These are phyloP conservation scores for Artemisiospiza belli DNA, from an alignment of 2,113 vertebrate species.

Conservation along the genomic window DNA sequence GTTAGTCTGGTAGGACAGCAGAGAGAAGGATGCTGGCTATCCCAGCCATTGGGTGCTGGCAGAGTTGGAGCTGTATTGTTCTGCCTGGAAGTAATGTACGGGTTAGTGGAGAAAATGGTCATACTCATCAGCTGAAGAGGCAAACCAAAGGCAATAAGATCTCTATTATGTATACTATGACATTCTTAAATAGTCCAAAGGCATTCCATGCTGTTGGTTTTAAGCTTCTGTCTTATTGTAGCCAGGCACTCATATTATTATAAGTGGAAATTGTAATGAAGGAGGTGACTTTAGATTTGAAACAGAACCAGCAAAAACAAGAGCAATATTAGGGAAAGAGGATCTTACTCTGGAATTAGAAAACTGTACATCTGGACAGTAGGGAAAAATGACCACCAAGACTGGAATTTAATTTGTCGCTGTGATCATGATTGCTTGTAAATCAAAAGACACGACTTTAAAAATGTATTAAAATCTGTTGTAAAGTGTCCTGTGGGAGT, in stretches of 20 bases:
- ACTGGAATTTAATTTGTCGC: not conserved
- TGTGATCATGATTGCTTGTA: not conserved
- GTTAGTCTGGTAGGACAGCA: not conserved
- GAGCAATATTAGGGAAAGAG: not conserved
- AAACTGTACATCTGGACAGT: not conserved
- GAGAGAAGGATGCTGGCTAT: not conserved
- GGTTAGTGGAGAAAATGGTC: not conserved
- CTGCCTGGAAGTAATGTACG: not conserved
- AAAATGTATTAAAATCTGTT: not conserved
- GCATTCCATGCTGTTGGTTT: not conserved
- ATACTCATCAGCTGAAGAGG: not conserved
- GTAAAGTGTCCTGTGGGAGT: not conserved
- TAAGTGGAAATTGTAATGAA: not conserved
- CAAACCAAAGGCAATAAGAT: not conserved
- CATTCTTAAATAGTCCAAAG: not conserved
- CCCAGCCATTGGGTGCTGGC: no score
- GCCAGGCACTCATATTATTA: not conserved
- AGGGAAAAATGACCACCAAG: not conserved
- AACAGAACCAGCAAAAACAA: not conserved
- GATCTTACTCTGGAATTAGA: not conserved
- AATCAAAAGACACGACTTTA: not conserved
- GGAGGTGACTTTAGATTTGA: not conserved
- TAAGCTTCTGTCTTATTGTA: not conserved
- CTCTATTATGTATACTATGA: not conserved
- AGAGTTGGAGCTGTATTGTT: not conserved